Conservation (phyloP, 2,113 vertebrate species). For the Amblyornis subalaris region DNA sequence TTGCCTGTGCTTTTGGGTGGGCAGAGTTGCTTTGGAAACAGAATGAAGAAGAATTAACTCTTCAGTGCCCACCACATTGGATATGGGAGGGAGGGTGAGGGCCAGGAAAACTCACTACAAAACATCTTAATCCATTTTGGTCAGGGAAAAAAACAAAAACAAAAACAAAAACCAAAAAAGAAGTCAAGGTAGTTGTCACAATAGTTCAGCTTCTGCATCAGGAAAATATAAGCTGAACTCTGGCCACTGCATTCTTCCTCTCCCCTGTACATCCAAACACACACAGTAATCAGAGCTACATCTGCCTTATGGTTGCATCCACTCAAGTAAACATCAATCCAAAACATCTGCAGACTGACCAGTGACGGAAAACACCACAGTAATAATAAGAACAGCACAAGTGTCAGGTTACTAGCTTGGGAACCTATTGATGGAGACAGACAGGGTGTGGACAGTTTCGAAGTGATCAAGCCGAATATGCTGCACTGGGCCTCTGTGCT, state of each 20-base stretch:
- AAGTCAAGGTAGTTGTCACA: background rate
- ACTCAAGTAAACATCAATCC: background rate
- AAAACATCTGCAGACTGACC: background rate
- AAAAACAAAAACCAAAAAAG: background rate
- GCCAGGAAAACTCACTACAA: background rate
- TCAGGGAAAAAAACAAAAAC: background rate
- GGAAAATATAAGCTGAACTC: background rate
- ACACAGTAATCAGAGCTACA: background rate
- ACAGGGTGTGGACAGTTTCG: background rate
- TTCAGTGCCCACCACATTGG: background rate
- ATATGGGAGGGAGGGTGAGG: rapidly evolving
- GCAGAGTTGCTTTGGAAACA: constrained; percentile 57
- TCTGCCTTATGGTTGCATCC: background rate
- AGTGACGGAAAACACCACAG: background rate
- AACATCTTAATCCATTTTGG: background rate
- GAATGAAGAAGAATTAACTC: constrained; percentile 34
- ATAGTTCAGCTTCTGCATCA: background rate
- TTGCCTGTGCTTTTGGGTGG: constrained; percentile 21
- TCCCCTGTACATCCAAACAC: background rate
- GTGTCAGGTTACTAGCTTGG: background rate
- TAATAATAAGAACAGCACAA: background rate
- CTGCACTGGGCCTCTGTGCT: background rate
- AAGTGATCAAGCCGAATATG: background rate
- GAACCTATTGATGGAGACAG: background rate
- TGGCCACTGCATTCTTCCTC: background rate